A percentile compares a stretch with the other conserved stretches of the same genome.
Conservation (phyloP, 2,113 vertebrate species). For the Pluvialis apricaria region DNA sequence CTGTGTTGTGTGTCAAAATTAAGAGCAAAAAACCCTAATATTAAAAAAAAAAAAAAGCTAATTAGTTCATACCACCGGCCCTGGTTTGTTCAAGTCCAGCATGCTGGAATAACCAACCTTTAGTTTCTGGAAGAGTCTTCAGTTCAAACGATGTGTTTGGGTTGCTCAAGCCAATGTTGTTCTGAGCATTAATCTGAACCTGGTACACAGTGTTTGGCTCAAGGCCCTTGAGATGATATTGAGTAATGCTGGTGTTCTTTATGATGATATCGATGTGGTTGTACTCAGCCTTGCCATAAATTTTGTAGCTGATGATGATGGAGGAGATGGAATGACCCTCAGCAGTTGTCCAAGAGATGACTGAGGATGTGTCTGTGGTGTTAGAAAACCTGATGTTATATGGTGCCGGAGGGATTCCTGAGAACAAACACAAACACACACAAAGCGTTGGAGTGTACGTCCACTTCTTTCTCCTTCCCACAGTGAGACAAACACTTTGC, state of each 20-base stretch:
- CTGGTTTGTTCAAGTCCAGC: background rate
- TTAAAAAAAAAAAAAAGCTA: background rate
- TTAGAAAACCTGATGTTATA: constrained; percentile 80
- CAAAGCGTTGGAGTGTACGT: background rate
- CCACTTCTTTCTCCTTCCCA: background rate
- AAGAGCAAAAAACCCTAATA: background rate
- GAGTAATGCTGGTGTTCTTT: constrained; percentile 73
- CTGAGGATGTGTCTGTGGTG: constrained; percentile 80
- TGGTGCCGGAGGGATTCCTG: constrained; percentile 82
- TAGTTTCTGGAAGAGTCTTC: constrained; percentile 74
- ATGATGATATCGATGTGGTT: constrained; percentile 82
- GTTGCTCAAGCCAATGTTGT: constrained; percentile 82
- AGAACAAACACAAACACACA: constrained; percentile 36
- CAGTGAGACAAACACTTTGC: background rate
- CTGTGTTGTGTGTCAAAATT: background rate
- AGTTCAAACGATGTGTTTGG: constrained; percentile 68
- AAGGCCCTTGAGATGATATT: constrained; percentile 82
- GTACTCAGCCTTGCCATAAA: constrained; percentile 73
- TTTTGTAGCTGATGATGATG: constrained; percentile 82
- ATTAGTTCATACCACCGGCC: background rate
- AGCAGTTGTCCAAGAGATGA: constrained; percentile 79
- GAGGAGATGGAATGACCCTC: constrained; percentile 85
- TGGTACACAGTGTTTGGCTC: constrained; percentile 78
- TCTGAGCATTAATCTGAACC: constrained; percentile 82
- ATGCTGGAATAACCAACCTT: constrained; percentile 63